A percentile compares a stretch with the other conserved stretches of the same genome.
phyloP scores from a whole-genome alignment of 2,888 invertebrate species.

The Hoplodrina blanda region DNA sequence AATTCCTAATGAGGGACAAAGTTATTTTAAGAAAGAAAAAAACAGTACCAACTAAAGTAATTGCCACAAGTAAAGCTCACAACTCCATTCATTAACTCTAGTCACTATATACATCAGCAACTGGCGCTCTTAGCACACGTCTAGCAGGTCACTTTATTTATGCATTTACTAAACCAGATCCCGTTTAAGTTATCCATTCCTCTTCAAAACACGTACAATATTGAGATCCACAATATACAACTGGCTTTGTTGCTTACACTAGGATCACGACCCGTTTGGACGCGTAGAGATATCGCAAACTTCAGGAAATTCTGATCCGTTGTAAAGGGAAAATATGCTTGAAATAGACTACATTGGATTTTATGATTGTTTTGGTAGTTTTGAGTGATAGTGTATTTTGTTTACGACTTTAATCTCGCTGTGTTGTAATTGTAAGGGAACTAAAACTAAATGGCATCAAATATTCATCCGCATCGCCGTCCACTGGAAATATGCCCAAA shows the following conservation, averaged over 20 bases:
- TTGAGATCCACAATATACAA: conserved; percentile 59
- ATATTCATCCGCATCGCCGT: too few relatives aligned
- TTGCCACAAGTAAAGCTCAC: conserved; percentile 4
- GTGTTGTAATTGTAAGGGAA: too few relatives aligned
- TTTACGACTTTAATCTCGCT: not conserved
- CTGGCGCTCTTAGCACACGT: conserved; percentile 2
- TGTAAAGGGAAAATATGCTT: conserved; percentile 28
- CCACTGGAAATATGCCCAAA: too few relatives aligned
- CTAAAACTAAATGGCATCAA: too few relatives aligned
- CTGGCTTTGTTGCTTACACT: conserved; percentile 55
- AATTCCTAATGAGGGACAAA: too few relatives aligned
- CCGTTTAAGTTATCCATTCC: conserved; percentile 52
- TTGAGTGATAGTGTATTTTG: not conserved
- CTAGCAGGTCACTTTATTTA: conserved; percentile 40
- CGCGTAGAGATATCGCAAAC: conserved; percentile 42
- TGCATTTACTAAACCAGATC: conserved; percentile 48
- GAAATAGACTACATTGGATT: conserved; percentile 12
- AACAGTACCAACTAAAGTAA: not conserved
- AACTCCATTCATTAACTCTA: not conserved
- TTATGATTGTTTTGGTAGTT: not conserved
- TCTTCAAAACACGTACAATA: conserved; percentile 60
- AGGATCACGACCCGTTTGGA: conserved; percentile 46
- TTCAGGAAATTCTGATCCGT: conserved; percentile 23
- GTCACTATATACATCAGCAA: not conserved
- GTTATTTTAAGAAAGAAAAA: too few relatives aligned